Evolutionary conservation across 2,888 invertebrate genomes (phyloP).

Genomic region (Biston stratarius): DNA sequence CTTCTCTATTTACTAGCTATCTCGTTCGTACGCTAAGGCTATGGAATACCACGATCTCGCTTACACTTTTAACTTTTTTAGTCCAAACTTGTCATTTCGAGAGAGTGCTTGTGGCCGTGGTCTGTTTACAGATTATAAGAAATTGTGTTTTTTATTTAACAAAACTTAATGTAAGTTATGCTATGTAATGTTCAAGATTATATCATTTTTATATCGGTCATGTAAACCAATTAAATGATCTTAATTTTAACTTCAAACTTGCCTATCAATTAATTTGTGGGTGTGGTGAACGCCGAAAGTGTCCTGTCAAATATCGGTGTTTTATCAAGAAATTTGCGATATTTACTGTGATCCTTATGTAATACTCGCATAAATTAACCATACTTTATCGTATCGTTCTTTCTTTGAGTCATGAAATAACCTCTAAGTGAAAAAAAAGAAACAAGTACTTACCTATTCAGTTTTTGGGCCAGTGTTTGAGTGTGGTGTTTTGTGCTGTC

Average conservation of each 20-base stretch:
- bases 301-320: constrained; percentile 57
- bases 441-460: not conserved
- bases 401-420: constrained; percentile 43
- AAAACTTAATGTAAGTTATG: constrained; percentile 55
- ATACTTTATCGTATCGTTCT: constrained; percentile 27
- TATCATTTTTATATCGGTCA: not conserved
- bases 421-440: constrained; percentile 35
- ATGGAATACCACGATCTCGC: constrained; percentile 52
- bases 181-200: not conserved
- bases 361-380: constrained; percentile 43
- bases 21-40: constrained; percentile 54
- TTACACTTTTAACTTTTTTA: constrained; percentile 59
- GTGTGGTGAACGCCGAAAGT: constrained; percentile 75
- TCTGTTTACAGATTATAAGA: constrained; percentile 34
- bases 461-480: constrained; percentile 39
- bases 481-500: constrained; percentile 75
- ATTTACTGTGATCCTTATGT: constrained; percentile 51
- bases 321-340: constrained; percentile 64
- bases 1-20: constrained; percentile 57
- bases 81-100: constrained; percentile 72
- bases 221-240: not conserved
- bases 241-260: constrained; percentile 37
- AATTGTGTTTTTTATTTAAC: constrained; percentile 45
- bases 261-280: constrained; percentile 66
- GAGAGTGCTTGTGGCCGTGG: constrained; percentile 60